Evolutionary conservation across 2,797 vertebrate species (phyloP).

Genomic region (Morus bassanus): DNA sequence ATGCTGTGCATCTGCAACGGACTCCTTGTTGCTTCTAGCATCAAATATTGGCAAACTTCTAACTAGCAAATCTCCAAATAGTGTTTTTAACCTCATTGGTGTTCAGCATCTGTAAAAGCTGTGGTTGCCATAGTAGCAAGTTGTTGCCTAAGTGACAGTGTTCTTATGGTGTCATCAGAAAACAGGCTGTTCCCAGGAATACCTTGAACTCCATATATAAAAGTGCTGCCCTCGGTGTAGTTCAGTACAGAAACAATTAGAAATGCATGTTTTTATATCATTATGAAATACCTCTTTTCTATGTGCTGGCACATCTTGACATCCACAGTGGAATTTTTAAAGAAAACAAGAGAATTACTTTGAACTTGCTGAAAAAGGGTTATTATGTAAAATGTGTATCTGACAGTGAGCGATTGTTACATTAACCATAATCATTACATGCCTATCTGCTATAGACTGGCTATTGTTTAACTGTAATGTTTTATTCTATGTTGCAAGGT

Average conservation of each 20-base stretch:
- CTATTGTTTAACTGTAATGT: neutral
- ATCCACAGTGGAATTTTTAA: neutral
- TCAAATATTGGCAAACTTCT: constrained; percentile 32
- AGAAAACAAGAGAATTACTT: constrained; percentile 45
- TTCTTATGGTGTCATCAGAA: constrained; percentile 63
- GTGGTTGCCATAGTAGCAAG: constrained; percentile 62
- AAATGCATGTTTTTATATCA: constrained; percentile 1
- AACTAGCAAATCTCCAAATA: constrained; percentile 38
- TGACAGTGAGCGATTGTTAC: neutral
- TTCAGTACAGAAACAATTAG: constrained; percentile 47
- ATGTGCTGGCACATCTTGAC: constrained; percentile 19
- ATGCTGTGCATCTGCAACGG: neutral
- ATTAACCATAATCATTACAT: neutral
- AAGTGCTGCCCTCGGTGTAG: constrained; percentile 15
- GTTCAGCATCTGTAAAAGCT: constrained; percentile 47
- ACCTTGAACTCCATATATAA: constrained; percentile 61
- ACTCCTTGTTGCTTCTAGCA: neutral
- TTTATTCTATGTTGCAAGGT: neutral
- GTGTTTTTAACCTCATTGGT: constrained; percentile 35
- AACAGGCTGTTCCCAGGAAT: constrained; percentile 47
- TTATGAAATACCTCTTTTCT: constrained; percentile 51
- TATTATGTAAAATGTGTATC: constrained; percentile 46
- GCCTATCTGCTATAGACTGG: neutral
- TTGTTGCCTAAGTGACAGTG: constrained; percentile 62
- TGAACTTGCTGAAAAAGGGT: constrained; percentile 40